Evolutionary conservation across 1,140 invertebrate genomes (phyloP).

Genomic region (Proctacanthus coquilletti): DNA sequence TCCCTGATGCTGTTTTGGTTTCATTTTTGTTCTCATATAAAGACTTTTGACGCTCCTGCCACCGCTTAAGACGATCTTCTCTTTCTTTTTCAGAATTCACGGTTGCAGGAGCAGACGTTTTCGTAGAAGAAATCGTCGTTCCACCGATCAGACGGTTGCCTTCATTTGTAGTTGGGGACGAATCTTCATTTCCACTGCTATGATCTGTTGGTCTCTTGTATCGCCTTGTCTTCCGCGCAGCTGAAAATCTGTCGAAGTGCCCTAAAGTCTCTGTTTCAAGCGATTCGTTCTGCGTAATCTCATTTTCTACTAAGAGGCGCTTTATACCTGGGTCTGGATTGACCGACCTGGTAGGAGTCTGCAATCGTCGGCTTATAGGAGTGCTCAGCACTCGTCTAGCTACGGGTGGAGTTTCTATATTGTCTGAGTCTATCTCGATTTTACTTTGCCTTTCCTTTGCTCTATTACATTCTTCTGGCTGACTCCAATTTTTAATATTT

Average conservation of each 20-base stretch:
- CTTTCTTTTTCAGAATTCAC: conserved; percentile 35
- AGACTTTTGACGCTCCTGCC: conserved; percentile 42
- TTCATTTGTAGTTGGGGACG: conserved; percentile 7
- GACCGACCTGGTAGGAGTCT: no score
- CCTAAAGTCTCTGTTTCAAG: conserved; percentile 40
- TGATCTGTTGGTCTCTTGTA: conserved; percentile 58
- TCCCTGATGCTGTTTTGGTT: conserved; percentile 10
- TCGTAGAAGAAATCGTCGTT: conserved; percentile 2
- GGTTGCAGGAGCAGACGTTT: no score
- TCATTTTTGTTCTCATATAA: conserved; percentile 18
- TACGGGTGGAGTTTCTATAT: conserved; percentile 75
- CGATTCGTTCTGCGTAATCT: no score
- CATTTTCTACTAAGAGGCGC: no score
- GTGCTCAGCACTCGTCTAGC: conserved; percentile 42
- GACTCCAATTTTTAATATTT: not conserved
- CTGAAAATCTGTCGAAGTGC: conserved; percentile 72
- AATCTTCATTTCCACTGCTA: conserved; percentile 39
- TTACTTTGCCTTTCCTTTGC: conserved; percentile 40
- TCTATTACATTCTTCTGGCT: not conserved
- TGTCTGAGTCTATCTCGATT: conserved; percentile 77
- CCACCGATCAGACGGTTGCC: not conserved
- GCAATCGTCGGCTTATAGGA: conserved; percentile 2
- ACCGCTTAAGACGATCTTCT: conserved; percentile 42
- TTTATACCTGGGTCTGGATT: no score
- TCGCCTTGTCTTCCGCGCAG: conserved; percentile 60